These are phyloP conservation scores for Rhea americana DNA, from an alignment of 2,113 vertebrate genomes.

Conservation along the genomic window DNA sequence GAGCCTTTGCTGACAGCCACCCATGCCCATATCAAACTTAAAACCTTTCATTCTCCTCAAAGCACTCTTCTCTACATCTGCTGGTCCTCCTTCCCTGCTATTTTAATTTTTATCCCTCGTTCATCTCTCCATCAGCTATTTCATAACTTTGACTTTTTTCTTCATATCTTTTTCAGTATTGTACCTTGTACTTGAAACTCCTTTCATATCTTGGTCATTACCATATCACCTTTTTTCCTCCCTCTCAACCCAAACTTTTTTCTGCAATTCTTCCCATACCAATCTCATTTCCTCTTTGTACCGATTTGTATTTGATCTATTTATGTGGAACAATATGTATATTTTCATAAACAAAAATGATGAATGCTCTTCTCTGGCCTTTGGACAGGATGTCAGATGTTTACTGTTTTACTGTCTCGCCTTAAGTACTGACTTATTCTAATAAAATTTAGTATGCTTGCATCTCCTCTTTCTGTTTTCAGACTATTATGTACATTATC, in stretches of 20 bases:
- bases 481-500: neutral
- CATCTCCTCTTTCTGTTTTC: neutral
- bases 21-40: neutral
- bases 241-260: neutral
- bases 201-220: neutral
- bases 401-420: neutral
- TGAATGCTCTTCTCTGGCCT: neutral
- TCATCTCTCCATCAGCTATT: neutral
- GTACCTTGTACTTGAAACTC: neutral
- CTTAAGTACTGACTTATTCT: neutral
- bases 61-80: neutral
- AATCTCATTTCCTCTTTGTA: neutral
- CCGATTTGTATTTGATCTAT: neutral
- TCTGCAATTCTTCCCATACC: neutral
- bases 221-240: neutral
- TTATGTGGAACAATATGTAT: neutral
- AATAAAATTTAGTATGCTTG: neutral
- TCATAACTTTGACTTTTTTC: neutral
- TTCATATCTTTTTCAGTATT: neutral
- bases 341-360: neutral
- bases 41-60: neutral
- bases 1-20: neutral
- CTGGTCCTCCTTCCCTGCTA: neutral
- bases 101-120: neutral
- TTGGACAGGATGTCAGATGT: neutral